Base-by-base conservation (phyloP, 2,113 vertebrate genomes). In the Chelonoidis abingdonii region DNA sequence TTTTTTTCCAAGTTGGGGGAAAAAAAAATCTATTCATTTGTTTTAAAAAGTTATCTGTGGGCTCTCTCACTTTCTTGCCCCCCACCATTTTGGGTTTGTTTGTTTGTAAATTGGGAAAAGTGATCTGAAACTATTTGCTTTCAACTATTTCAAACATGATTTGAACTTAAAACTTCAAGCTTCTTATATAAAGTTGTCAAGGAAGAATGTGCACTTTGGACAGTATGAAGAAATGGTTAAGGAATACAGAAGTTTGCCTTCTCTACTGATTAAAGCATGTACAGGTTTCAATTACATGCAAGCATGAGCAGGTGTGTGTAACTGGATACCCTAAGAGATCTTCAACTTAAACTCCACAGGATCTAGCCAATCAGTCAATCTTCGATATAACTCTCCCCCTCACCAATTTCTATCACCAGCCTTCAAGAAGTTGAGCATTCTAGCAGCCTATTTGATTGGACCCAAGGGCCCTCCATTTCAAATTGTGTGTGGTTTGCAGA, bases 91-190 rank as follows among this genome's bases (percentile, higher is more conserved):
- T 57, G 24, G 53, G 56, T 25, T 25, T 25, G 80, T 57, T 25
- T 25, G 84, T 57, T 93, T 24, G 89, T 84, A 56, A 84, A 89
- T 75, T 35, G 96, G 13, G 41, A 76, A 86, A 93, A 92, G 50
- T 52, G 25, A 86, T 83, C 88, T 88, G 84, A 97, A 84, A 53
- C 75, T 94, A 89, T 76, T 52, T 94, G 91, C 86, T 97, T 53
- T 97, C 91, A 96, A 95, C 91, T 93, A 85, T 91, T 82, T 83
- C 89, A 79, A 80, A 93, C 89, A 83, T 81, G 87, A 95, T 94
- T 89, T 95, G 94, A 93, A 92, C 41, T 75, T 87, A 83, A 94
- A 95, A 69, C 80, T 93, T 84, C 88, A 94, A 88, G 79, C 88
- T 87, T 0, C 1, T 78, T 57, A 8, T 0, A 53, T 19, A 53